Conservation (phyloP, 2,797 vertebrate species). For the Babyrousa celebensis region DNA sequence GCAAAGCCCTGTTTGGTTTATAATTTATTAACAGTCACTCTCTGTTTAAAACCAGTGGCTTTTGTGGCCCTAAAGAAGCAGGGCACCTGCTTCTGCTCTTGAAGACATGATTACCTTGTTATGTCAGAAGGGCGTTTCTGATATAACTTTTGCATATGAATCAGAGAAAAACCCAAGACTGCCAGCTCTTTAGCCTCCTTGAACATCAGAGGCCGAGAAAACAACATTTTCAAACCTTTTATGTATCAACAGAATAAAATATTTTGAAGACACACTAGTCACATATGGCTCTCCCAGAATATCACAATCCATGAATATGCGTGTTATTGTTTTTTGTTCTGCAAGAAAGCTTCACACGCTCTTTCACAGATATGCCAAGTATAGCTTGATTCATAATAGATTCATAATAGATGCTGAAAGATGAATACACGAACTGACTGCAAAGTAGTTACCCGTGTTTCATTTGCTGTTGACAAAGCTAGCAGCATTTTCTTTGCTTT, state of each 20-base stretch:
- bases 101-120: constrained; percentile 64
- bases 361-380: constrained; percentile 82
- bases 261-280: constrained; percentile 85
- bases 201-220: constrained; percentile 83
- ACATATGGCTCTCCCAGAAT: constrained; percentile 87
- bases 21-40: constrained; percentile 48
- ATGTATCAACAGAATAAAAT: constrained; percentile 87
- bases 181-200: constrained; percentile 79
- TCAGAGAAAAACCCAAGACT: constrained; percentile 67
- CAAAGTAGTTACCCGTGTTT: constrained; percentile 74
- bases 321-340: constrained; percentile 88
- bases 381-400: constrained; percentile 87
- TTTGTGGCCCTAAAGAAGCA: constrained; percentile 70
- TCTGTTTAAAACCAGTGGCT: constrained; percentile 59
- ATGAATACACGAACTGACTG: constrained; percentile 78
- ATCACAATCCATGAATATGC: constrained; percentile 78
- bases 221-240: constrained; percentile 85
- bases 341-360: constrained; percentile 81
- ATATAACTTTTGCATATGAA: constrained; percentile 69
- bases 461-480: constrained; percentile 79
- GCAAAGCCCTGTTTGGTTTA: not conserved
- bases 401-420: constrained; percentile 83
- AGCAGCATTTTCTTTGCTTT: constrained; percentile 63
- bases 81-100: constrained; percentile 72
- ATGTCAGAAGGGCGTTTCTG: constrained; percentile 59